Base-by-base conservation (phyloP, 1,140 invertebrate genomes). In the Acromyrmex heyeri region DNA sequence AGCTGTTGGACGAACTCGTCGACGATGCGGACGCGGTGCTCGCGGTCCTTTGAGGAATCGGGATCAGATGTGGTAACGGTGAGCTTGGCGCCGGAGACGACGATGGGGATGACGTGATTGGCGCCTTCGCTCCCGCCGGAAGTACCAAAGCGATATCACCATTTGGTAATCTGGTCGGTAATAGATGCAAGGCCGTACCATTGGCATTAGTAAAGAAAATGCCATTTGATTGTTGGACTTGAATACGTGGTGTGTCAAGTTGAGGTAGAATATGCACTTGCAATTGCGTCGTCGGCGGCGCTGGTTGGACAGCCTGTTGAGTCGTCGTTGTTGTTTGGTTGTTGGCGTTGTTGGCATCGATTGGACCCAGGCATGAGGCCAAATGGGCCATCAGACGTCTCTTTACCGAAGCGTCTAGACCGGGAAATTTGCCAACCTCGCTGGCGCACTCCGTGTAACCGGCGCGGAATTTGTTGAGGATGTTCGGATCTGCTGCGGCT, bases 391-490 rank as follows among this genome's bases (percentile, higher is more conserved):
- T 95, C 5, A 98, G 95, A 62, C 97, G 96, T 72, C 97, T 96
- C 91, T 97, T 97, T 24, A 98, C 95, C 0, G 96, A 96, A 0
- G 96, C 95, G 62, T 98, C 98, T 24, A 98, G 93, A 10, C 97
- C 97, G 34, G 97, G 97, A 92, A 97, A 98, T 91, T 97, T 96
- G 76, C 97, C 96, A 8, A 99, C 98, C 95, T 99, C 98, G 16
- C 96, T 96, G 18, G 98, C 97, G 92, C 98, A 99, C 92, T 99
- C 98, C 78, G 97, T 96, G 94, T 98, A 99, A 1, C 98, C 98
- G 3, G 97, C 97, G 77, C 97, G 97, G 95, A 98, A 99, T 93
- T 98, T 98, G 94, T 98, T 97, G 1, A 98, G 94, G 0, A 98
- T 96, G 24, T 96, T 97, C 0, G 98, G 97, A 93, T 98, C 98